Evolutionary conservation across 1,140 invertebrate genomes (phyloP), one percentile per base, ranked within the genome.

Genomic region (Akabosia matsudoensis): DNA sequence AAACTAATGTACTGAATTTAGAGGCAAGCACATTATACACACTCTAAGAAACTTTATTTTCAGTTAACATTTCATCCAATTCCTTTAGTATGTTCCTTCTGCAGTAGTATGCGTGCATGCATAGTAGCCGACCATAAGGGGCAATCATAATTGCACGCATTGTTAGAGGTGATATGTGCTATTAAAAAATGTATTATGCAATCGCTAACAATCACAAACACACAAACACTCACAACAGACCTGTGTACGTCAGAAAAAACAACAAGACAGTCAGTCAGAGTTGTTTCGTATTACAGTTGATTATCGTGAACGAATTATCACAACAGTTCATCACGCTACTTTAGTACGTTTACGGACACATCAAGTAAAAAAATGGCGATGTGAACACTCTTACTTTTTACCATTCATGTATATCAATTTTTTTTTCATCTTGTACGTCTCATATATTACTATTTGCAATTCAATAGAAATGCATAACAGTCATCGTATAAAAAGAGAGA

Each of bases 101-200:
- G n/a, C n/a, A n/a, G n/a, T n/a, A n/a, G n/a, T n/a, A n/a, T n/a
- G n/a, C n/a, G n/a, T n/a, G n/a, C n/a, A n/a, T n/a, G n/a, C n/a
- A n/a, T n/a, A n/a, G n/a, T n/a, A n/a, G 37, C 37, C 7, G 37
- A 45, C 37, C 37, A 45, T 10, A 45, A 45, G 37, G 37, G 37
- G 37, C 37, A 45, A 67, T 67, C 24, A 67, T 67, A 67, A 67
- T 67, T 67, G 28, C 61, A 30, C 3, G 61, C 30, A 67, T 67
- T 67, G 61, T 67, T 67, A 67, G 10, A 67, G 61, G 61, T 67
- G 61, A 28, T 67, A 31, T 28, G 24, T 28, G 61, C 61, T 28
- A 67, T 67, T 67, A 67, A 45, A 67, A 28, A 67, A n/a, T n/a
- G n/a, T 67, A 67, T 67, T 67, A 67, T 67, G 61, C 61, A 67